phyloP scores from a whole-genome alignment of 2,888 invertebrate species.

The Drosophila mayaguana region DNA sequence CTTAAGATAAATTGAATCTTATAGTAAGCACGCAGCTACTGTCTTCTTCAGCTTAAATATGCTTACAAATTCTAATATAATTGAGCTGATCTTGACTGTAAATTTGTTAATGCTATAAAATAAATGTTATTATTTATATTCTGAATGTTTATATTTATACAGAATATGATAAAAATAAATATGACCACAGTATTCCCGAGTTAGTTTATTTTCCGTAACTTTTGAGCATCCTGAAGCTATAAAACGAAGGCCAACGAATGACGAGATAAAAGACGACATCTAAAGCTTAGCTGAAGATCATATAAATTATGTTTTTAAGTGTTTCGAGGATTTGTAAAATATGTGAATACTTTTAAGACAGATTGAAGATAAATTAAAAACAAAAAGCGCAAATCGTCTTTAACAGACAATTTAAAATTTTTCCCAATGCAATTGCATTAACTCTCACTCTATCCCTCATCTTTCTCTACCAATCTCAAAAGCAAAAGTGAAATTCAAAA shows the following conservation, averaged over 20 bases:
- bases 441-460: not conserved
- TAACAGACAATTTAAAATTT: not conserved
- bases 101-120: not conserved
- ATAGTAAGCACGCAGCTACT: not conserved
- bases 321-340: not conserved
- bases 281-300: not conserved
- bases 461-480: not conserved
- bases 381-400: not conserved
- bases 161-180: too few relatives aligned
- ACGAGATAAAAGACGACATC: not conserved
- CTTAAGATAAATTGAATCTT: not conserved
- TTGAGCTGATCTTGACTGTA: not conserved
- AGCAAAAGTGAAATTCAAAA: conserved; percentile 50
- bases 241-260: too few relatives aligned
- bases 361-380: not conserved
- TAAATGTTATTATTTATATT: not conserved
- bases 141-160: not conserved
- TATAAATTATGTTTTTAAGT: too few relatives aligned
- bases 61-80: not conserved
- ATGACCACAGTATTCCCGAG: too few relatives aligned
- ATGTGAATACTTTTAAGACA: not conserved
- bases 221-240: too few relatives aligned
- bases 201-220: too few relatives aligned
- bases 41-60: not conserved
- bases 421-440: conserved; percentile 1